Evolutionary conservation across 2,888 invertebrate species (phyloP).

Genomic region (Embidobia sp.): DNA sequence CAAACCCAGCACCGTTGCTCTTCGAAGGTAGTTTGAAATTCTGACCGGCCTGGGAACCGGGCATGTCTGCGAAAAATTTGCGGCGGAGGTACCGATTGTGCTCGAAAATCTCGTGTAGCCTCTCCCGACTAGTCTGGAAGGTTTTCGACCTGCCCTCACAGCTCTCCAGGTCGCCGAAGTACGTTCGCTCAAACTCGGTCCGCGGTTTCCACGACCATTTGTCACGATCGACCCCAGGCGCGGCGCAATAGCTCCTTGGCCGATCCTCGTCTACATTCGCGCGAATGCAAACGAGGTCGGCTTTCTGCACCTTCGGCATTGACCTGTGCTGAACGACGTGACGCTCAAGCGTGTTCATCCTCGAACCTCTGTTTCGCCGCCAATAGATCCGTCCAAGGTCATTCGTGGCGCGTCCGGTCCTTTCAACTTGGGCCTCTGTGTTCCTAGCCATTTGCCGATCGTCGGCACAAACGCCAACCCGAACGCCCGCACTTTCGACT

Average conservation of each 20-base stretch:
- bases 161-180: conserved; percentile 69
- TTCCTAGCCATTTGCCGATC: conserved; percentile 69
- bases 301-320: conserved; percentile 72
- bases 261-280: conserved; percentile 26
- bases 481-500: conserved; percentile 28
- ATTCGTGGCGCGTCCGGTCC: conserved; percentile 72
- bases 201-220: conserved; percentile 74
- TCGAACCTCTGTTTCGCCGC: conserved; percentile 35
- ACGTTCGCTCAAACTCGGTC: conserved; percentile 76
- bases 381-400: conserved; percentile 70
- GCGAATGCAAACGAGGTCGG: conserved; percentile 70
- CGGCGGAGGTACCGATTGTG: conserved; percentile 76
- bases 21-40: conserved; percentile 17
- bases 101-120: conserved; percentile 79
- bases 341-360: conserved; percentile 66
- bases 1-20: conserved; percentile 70
- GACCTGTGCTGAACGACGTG: conserved; percentile 72
- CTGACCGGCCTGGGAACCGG: conserved; percentile 17
- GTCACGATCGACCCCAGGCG: conserved; percentile 15
- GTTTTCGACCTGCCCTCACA: conserved; percentile 45
- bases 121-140: conserved; percentile 75
- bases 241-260: conserved; percentile 16
- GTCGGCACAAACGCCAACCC: conserved; percentile 40
- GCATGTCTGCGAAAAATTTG: conserved; percentile 74
- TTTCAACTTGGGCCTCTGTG: conserved; percentile 69